Percentiles rank a stretch among this genome's conserved stretches.
These are phyloP conservation scores for Drosophila watanabei DNA, from an alignment of 1,140 invertebrate species.

Conservation along the genomic window DNA sequence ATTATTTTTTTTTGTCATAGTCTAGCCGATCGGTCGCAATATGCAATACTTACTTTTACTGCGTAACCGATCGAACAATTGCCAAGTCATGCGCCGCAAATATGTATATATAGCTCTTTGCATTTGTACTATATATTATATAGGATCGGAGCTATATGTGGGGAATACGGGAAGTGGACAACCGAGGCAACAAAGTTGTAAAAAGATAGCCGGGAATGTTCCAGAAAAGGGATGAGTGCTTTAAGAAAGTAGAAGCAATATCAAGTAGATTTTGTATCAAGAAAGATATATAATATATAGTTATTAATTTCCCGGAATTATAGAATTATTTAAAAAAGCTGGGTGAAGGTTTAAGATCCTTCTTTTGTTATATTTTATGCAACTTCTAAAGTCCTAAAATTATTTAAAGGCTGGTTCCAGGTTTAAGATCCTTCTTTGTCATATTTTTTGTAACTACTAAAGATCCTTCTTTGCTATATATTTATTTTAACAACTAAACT, in stretches of 20 bases:
- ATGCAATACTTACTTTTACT: conserved; percentile 40
- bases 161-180: conserved; percentile 5
- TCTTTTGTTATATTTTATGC: no score
- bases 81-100: conserved; percentile 41
- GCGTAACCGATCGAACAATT: conserved; percentile 33
- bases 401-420: no score
- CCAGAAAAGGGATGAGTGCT: conserved; percentile 6
- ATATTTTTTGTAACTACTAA: neutral
- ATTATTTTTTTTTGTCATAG: conserved; percentile 57
- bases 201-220: conserved; percentile 24
- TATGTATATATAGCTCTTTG: neutral
- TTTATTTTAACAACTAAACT: no score
- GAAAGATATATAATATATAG: neutral
- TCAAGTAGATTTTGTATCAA: no score
- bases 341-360: no score
- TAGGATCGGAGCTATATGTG: neutral
- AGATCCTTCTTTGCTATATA: fast-evolving
- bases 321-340: no score
- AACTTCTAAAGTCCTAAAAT: neutral
- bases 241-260: no score
- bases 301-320: neutral
- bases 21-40: conserved; percentile 25
- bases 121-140: neutral
- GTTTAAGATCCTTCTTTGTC: no score
- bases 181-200: conserved; percentile 8